phyloP scores from a whole-genome alignment of 2,888 invertebrate species.

The Sthenelais limicola region DNA sequence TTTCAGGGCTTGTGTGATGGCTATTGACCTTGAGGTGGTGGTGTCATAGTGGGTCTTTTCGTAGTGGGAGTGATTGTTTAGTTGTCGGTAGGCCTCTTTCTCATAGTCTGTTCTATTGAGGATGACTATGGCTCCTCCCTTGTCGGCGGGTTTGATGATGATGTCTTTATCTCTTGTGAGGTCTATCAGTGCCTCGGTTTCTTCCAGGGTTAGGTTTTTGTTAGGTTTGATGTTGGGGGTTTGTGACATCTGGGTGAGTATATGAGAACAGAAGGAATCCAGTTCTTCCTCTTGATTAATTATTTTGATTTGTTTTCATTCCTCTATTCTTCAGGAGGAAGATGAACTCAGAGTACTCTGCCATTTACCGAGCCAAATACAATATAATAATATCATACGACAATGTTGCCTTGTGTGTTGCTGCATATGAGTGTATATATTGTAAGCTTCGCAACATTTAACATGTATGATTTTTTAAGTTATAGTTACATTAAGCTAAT shows the following conservation, averaged over 20 bases:
- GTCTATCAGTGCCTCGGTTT: constrained; percentile 1
- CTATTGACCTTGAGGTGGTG: not conserved
- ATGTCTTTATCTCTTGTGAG: not conserved
- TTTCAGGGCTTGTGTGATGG: not conserved
- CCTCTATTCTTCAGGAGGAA: too few relatives aligned
- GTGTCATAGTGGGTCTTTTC: not conserved
- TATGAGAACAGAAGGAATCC: not conserved
- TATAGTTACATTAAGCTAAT: too few relatives aligned
- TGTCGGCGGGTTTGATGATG: constrained; percentile 12
- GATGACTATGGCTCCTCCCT: constrained; percentile 28
- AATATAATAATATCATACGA: too few relatives aligned
- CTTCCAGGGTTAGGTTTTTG: not conserved
- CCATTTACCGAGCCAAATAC: too few relatives aligned
- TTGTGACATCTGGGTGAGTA: not conserved
- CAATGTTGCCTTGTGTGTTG: too few relatives aligned
- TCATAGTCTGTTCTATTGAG: constrained; percentile 15
- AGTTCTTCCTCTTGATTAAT: too few relatives aligned
- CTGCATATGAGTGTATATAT: too few relatives aligned
- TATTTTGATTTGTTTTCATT: too few relatives aligned
- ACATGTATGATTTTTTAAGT: too few relatives aligned
- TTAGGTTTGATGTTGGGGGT: not conserved
- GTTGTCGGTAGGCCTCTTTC: constrained; percentile 4
- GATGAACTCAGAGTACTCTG: too few relatives aligned
- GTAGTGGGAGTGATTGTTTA: constrained; percentile 1
- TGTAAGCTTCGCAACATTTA: too few relatives aligned